Evolutionary conservation across 53 echinoderm and acorn worm genomes (phyloP), one percentile per base, ranked within the genome.

Genomic region (Arbacia lixula): DNA sequence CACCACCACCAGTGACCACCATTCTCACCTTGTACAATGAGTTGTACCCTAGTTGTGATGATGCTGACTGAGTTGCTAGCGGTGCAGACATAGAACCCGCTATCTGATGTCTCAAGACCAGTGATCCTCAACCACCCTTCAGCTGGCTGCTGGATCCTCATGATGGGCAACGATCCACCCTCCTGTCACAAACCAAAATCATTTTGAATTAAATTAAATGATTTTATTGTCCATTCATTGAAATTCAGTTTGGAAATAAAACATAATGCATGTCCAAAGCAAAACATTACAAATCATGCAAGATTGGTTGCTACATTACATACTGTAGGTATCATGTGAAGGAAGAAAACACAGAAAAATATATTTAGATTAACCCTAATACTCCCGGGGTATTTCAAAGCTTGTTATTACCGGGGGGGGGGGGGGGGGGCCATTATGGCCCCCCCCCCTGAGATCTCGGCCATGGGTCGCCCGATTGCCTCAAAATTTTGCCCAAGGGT

Each of bases 91-190:
- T 91, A 95, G 11, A 95, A 55, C 6, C 93, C 95, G 2, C 76
- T 40, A 66, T 96, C 96, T 24, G 66, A 52, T 25, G 83, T 69
- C 30, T 85, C 25, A 30, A 93, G 52, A 26, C 81, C 50, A 30
- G 85, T 89, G 24, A 93, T 91, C 56, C 96, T 85, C 17, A 96
- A 82, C 93, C 90, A 93, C 12, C 96, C 96, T 16, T 68, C 49
- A 3, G 87, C 88, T 1, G 96, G 96, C 60, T 89, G 85, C 58
- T 93, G 91, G 26, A 88, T 43, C 42, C 96, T 25, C 46, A 42
- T 36, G 0, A 34, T 41, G 0, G 85, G 68, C 22, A 85, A 46
- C 4, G 56, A 71, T 58, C 71, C 57, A 72, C 38, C 36, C 22
- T 85, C 85, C 85, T 85, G 41, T 27, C 2, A 2, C 51, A 2